Evolutionary conservation across 2,113 vertebrate genomes (phyloP), one percentile per base, ranked within the genome.

Genomic region (Daubentonia madagascariensis): DNA sequence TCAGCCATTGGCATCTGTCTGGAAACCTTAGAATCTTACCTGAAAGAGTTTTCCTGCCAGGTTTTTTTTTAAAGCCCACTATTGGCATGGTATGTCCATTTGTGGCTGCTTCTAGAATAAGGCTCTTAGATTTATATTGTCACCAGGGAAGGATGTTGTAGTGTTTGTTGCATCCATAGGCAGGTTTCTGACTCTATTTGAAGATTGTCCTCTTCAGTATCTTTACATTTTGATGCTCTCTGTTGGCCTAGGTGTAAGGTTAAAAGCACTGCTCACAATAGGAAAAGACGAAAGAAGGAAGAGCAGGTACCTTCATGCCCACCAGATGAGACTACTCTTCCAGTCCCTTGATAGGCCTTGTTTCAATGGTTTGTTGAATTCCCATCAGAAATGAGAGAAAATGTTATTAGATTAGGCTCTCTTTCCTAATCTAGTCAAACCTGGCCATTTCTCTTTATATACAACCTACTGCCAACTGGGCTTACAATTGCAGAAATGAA

Each of bases 401-500:
- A 5, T 22, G 1, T 59, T 35, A 50, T 17, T 54, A 45, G 54
- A 10, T 20, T 45, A 37, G 25, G 5, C 3, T 40, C 40, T 1
- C 48, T 84, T 75, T 91, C 59, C 25, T 93, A 35, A 70, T 65
- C 48, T 72, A 50, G 23, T 85, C 54, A 57, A 18, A 32, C 16
- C 81, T 3, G 9, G 25, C 89, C 43, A 86, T 89, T 80, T 80
- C 43, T 89, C 48, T 57, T 52, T 83, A 7, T 48, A 72, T 0
- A 48, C 14, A 52, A 23, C 22, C 17, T 6, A 16, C 13, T 86
- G 48, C 57, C n/a, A 52, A 63, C 6, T 37, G 14, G 67, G 87
- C 43, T 80, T 95, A 93, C 2, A 91, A 6, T 76, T 95, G 13
- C 54, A 68, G 17, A 68, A 89, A 91, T 91, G 45, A 92, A 96